Conservation (phyloP, 1,140 invertebrate species). For the Archivesica marissinica region DNA sequence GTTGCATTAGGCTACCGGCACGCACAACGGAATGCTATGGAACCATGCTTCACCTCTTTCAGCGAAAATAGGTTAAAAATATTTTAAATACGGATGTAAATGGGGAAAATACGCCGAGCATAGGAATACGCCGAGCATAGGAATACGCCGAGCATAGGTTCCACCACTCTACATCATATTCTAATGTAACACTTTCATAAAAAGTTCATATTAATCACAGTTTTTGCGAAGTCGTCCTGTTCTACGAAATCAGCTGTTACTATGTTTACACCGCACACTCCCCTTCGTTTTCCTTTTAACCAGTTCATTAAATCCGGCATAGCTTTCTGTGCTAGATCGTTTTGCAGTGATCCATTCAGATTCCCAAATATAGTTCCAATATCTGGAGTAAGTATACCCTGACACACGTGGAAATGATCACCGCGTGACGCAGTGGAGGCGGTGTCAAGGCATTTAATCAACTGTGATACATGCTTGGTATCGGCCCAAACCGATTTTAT, state of each 20-base stretch:
- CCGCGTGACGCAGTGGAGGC: conserved; percentile 84
- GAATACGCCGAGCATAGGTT: too few species aligned
- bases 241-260: conserved; percentile 86
- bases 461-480: conserved; percentile 85
- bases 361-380: conserved; percentile 85
- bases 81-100: too few species aligned
- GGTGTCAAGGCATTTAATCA: conserved; percentile 87
- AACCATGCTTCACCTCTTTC: too few species aligned
- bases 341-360: conserved; percentile 83
- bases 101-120: too few species aligned
- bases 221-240: conserved; percentile 69
- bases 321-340: conserved; percentile 80
- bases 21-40: too few species aligned
- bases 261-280: conserved; percentile 85
- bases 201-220: conserved; percentile 65
- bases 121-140: too few species aligned
- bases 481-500: conserved; percentile 93
- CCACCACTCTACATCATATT: too few species aligned
- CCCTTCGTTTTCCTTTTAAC: conserved; percentile 84
- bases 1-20: too few species aligned
- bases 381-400: conserved; percentile 91
- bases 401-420: conserved; percentile 89
- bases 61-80: too few species aligned
- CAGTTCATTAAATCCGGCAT: conserved; percentile 83
- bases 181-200: too few species aligned